A percentile compares a stretch with the other conserved stretches of the same genome.
Conservation (phyloP, 1,140 invertebrate species). For the Campoletis sonorensis region DNA sequence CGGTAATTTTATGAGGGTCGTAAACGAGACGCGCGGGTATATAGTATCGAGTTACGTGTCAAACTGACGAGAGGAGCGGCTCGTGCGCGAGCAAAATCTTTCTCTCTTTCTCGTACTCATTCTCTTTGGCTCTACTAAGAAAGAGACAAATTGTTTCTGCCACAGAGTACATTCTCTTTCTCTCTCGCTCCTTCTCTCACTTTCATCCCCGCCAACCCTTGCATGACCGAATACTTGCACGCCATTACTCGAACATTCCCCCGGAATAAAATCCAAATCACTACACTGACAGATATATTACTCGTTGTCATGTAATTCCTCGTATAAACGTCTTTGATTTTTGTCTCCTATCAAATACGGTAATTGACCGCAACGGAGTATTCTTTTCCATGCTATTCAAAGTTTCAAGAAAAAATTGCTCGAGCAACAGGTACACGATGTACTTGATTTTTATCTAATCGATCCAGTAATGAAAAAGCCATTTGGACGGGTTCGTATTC, state of each 20-base stretch:
- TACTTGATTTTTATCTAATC: neutral
- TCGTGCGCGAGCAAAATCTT: conserved; percentile 54
- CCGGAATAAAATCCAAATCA: conserved; percentile 38
- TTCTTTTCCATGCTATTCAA: neutral
- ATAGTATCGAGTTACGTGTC: conserved; percentile 71
- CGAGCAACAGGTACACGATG: conserved; percentile 19
- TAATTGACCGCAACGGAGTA: neutral
- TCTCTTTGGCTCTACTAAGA: conserved; percentile 10
- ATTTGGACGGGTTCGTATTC: neutral
- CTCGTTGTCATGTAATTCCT: neutral
- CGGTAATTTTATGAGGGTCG: conserved; percentile 72
- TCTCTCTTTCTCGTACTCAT: conserved; percentile 4
- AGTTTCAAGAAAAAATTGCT: conserved; percentile 6
- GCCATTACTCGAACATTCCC: conserved; percentile 26
- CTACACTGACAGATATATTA: conserved; percentile 5
- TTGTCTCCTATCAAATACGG: neutral
- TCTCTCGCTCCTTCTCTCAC: neutral
- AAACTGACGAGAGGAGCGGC: conserved; percentile 38
- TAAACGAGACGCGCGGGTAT: conserved; percentile 67
- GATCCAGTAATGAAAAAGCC: neutral
- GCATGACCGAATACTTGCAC: neutral
- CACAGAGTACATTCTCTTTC: neutral
- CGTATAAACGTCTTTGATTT: conserved; percentile 21
- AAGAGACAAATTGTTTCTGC: conserved; percentile 38
- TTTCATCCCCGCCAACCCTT: neutral